These are phyloP conservation scores for Centropus bengalensis DNA, from an alignment of 2,113 vertebrate genomes.

Conservation along the genomic window DNA sequence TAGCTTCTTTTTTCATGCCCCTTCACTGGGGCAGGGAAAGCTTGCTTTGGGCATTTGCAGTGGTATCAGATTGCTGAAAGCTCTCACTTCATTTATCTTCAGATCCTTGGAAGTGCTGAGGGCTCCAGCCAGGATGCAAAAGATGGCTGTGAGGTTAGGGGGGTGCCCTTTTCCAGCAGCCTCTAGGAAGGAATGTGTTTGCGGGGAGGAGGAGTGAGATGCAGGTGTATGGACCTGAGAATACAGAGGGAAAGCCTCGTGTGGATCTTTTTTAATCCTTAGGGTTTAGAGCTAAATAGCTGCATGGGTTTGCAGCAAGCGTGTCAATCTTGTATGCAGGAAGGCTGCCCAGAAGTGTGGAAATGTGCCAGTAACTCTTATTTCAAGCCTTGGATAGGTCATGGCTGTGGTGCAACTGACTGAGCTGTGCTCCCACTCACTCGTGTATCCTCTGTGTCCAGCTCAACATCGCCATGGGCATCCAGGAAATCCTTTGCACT, in stretches of 20 bases:
- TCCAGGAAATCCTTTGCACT: conserved; percentile 20
- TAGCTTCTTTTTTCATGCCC: neutral
- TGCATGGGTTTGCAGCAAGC: neutral
- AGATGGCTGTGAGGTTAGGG: neutral
- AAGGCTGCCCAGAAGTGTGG: neutral
- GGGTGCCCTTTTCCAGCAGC: neutral
- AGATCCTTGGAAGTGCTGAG: neutral
- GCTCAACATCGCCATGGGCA: neutral
- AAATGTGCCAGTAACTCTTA: neutral
- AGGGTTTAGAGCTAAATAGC: neutral
- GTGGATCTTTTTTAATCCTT: neutral
- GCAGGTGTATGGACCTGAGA: neutral
- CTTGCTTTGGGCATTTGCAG: neutral
- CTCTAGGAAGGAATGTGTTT: neutral
- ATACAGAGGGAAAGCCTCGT: fast-evolving
- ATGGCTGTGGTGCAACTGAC: neutral
- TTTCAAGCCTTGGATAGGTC: neutral
- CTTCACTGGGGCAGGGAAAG: neutral
- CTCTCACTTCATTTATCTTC: neutral
- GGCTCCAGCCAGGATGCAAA: neutral
- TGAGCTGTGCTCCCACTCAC: fast-evolving
- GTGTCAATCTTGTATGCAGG: neutral
- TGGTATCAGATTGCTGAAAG: neutral
- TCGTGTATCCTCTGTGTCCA: neutral
- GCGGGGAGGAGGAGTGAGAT: neutral